These are phyloP conservation scores for Eucera pruinosa DNA, from an alignment of 2,888 invertebrate species.

Conservation along the genomic window DNA sequence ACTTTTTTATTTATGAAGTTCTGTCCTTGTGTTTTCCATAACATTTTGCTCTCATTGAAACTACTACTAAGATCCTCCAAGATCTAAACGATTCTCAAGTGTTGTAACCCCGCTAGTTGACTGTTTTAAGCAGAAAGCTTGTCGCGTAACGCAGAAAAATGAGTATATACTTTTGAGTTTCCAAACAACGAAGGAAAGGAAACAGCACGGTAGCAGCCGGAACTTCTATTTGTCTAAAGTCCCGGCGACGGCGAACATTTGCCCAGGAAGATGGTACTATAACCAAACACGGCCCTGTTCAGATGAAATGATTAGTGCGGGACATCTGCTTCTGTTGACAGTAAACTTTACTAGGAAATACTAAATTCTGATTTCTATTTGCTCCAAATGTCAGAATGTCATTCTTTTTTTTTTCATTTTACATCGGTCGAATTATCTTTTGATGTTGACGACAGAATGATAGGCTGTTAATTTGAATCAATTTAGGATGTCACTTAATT, in stretches of 20 bases:
- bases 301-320: slow-evolving; percentile 58
- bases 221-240: slow-evolving; percentile 76
- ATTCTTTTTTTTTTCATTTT: too few relatives aligned
- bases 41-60: too few relatives aligned
- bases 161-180: slow-evolving; percentile 65
- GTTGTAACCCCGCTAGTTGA: background rate
- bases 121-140: slow-evolving; percentile 21
- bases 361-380: slow-evolving; percentile 23
- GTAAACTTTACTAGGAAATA: slow-evolving; percentile 37
- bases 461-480: too few relatives aligned
- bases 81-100: slow-evolving; percentile 1
- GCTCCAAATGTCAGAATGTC: background rate
- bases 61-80: background rate
- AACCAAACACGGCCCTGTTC: slow-evolving; percentile 61
- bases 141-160: slow-evolving; percentile 25
- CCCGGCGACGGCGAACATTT: slow-evolving; percentile 76
- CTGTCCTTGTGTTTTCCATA: too few relatives aligned
- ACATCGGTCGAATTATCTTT: too few relatives aligned
- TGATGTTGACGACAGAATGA: too few relatives aligned
- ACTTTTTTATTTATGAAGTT: too few relatives aligned
- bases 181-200: slow-evolving; percentile 73
- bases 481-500: too few relatives aligned
- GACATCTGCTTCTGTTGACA: slow-evolving; percentile 61
- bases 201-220: slow-evolving; percentile 75
- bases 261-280: slow-evolving; percentile 69